Evolutionary conservation across 2,113 vertebrate species (phyloP).

Genomic region (Sprattus sprattus): DNA sequence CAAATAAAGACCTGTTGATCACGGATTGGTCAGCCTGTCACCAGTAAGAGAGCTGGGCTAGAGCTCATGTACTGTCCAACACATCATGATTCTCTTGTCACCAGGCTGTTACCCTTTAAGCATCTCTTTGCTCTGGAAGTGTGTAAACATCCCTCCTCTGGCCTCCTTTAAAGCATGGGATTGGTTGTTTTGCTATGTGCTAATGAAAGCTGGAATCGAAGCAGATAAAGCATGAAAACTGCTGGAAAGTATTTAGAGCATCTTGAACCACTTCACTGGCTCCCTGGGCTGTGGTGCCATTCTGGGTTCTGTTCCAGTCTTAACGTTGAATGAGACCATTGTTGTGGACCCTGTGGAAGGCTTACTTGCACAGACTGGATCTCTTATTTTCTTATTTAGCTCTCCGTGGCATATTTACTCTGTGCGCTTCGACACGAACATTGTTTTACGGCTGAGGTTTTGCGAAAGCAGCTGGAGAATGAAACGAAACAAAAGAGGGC

Average conservation of each 20-base stretch:
- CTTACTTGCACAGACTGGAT: not conserved
- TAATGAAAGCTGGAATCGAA: too few species aligned
- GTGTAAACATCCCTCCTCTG: not conserved
- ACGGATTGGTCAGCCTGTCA: not conserved
- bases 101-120: not conserved
- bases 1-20: not conserved
- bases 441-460: not conserved
- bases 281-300: not conserved
- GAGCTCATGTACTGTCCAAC: not conserved
- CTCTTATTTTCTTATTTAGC: not conserved
- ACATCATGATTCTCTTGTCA: not conserved
- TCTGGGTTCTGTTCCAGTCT: not conserved
- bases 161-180: not conserved
- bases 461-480: not conserved
- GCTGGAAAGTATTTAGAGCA: not conserved
- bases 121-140: not conserved
- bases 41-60: not conserved
- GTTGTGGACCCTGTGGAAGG: not conserved
- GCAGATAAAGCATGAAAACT: not conserved
- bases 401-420: not conserved
- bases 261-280: not conserved
- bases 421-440: not conserved
- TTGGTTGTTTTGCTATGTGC: not conserved
- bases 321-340: not conserved
- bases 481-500: not conserved